Percentiles rank a stretch among this genome's conserved stretches.
These are phyloP conservation scores for Cyprinodon variegatus DNA, from an alignment of 2,113 vertebrate genomes.

Conservation along the genomic window DNA sequence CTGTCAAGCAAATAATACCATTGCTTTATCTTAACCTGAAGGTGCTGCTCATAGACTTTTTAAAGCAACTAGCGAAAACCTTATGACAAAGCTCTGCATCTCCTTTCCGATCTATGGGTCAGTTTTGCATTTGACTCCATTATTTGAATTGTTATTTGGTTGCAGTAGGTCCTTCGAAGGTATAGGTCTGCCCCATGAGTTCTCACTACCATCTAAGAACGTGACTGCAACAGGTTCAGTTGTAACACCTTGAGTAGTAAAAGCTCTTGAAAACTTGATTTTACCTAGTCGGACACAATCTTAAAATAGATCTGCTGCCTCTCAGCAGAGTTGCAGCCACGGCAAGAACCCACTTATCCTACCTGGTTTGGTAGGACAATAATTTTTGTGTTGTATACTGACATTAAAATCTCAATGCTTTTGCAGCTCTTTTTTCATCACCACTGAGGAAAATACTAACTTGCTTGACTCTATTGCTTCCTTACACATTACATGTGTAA, in stretches of 20 bases:
- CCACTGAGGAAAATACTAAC: no score
- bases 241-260: not conserved
- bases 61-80: not conserved
- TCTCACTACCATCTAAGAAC: not conserved
- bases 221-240: not conserved
- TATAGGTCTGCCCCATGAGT: not conserved
- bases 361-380: no score
- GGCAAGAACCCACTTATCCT: not conserved
- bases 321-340: not conserved
- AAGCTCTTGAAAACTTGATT: not conserved
- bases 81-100: not conserved
- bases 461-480: no score
- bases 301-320: not conserved
- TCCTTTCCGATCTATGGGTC: not conserved
- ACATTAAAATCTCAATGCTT: no score
- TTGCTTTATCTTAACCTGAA: not conserved
- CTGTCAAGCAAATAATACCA: not conserved
- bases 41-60: not conserved
- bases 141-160: not conserved
- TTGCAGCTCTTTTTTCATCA: no score
- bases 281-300: not conserved
- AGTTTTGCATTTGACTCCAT: not conserved
- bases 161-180: not conserved
- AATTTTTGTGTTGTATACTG: no score
- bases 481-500: no score